phyloP scores from a whole-genome alignment of 2,888 invertebrate species.

The Smittia sp. region DNA sequence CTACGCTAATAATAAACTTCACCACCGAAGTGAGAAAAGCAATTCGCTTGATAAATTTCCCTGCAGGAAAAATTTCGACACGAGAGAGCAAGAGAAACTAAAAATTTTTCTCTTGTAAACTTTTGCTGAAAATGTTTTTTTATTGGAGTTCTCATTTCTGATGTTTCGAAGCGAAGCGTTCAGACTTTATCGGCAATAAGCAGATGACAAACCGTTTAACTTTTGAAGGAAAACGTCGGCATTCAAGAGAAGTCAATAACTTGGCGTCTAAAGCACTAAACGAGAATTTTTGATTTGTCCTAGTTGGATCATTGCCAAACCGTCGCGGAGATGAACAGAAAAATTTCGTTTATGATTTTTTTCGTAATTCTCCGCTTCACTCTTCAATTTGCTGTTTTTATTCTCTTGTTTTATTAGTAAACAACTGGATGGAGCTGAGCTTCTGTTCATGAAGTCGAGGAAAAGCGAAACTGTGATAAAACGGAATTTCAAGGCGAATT shows the following conservation, averaged over 20 bases:
- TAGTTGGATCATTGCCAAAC: conserved; percentile 23
- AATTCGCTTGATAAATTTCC: background rate
- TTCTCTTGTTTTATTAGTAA: conserved; percentile 24
- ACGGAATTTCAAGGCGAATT: background rate
- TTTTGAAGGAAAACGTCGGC: background rate
- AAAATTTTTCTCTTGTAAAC: no score
- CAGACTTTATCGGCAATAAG: background rate
- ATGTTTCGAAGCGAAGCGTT: no score
- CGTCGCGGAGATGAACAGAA: conserved; percentile 10
- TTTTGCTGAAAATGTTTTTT: no score
- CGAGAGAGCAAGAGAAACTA: no score
- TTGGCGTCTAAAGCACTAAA: background rate
- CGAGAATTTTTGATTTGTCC: conserved; percentile 18
- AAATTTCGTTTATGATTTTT: conserved; percentile 15
- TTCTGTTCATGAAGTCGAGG: conserved; percentile 5
- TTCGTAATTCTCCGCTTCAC: background rate
- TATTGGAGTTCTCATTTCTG: no score
- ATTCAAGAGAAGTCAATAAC: background rate
- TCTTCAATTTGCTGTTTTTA: background rate
- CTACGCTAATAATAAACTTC: background rate
- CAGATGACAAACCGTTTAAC: background rate
- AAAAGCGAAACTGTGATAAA: background rate
- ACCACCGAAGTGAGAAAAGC: background rate
- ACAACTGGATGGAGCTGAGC: background rate
- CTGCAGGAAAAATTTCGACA: background rate